Evolutionary conservation across 1,140 invertebrate genomes (phyloP).

Genomic region (Anastrepha obliqua): DNA sequence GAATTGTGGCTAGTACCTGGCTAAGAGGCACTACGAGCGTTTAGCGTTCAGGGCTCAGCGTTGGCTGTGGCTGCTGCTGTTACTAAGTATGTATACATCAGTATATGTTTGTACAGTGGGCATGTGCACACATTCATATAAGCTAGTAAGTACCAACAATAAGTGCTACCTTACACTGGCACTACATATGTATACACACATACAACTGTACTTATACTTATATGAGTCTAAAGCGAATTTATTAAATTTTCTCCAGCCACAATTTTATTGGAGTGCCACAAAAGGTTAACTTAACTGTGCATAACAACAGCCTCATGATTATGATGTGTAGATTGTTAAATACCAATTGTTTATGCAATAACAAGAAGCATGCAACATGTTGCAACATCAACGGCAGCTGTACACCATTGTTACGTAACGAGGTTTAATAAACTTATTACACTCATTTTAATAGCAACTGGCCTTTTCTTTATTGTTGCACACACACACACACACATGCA

Average conservation of each 20-base stretch:
- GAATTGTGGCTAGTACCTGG: too few species aligned
- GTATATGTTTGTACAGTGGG: too few species aligned
- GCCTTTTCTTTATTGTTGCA: background rate
- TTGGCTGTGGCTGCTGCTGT: too few species aligned
- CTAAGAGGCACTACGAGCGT: too few species aligned
- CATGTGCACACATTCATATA: background rate
- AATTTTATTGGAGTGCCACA: conserved; percentile 31
- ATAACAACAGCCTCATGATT: conserved; percentile 19
- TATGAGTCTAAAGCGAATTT: background rate
- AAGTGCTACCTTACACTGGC: background rate
- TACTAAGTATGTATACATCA: too few species aligned
- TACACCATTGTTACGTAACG: background rate
- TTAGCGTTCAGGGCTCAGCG: too few species aligned
- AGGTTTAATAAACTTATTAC: background rate
- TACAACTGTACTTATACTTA: background rate
- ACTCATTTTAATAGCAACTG: conserved; percentile 4
- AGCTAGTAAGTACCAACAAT: background rate
- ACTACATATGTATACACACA: background rate
- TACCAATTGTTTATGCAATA: conserved; percentile 37
- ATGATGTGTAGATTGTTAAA: conserved; percentile 42
- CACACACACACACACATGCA: background rate
- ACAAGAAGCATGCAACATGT: conserved; percentile 11
- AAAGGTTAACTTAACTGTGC: conserved; percentile 48
- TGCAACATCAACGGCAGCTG: background rate
- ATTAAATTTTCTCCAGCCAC: conserved; percentile 20